A percentile compares a stretch with the other conserved stretches of the same genome.
Evolutionary conservation across 2,797 vertebrate genomes (phyloP).

Genomic region (Sitta carolinensis): DNA sequence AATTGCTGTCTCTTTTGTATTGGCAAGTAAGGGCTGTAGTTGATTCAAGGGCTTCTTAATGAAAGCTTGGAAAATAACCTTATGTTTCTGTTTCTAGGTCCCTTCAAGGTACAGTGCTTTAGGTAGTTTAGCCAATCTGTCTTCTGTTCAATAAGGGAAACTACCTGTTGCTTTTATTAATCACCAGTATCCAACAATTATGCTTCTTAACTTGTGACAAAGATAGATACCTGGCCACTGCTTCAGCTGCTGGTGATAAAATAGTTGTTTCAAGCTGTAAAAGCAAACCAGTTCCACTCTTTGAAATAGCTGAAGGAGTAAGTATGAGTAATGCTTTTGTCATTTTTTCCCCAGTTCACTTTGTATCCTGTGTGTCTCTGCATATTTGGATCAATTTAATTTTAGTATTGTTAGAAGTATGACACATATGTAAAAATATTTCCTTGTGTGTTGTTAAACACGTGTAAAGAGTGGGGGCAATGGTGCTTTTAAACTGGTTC

Average conservation of each 20-base stretch:
- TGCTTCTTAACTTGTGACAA: constrained; percentile 70
- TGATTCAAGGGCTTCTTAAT: neutral
- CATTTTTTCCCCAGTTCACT: no score
- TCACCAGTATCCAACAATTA: neutral
- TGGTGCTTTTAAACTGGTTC: neutral
- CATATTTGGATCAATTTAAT: neutral
- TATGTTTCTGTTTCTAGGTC: neutral
- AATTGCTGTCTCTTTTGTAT: neutral
- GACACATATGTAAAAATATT: neutral
- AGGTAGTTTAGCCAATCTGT: neutral
- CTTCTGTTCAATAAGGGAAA: neutral
- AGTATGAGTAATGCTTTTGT: constrained; percentile 65
- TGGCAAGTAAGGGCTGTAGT: neutral
- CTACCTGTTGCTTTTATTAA: neutral
- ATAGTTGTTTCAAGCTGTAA: constrained; percentile 93
- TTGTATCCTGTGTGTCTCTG: neutral
- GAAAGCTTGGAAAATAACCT: neutral
- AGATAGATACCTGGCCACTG: constrained; percentile 93
- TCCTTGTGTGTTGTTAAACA: neutral
- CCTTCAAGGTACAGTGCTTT: neutral
- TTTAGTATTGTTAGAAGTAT: neutral
- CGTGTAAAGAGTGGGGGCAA: neutral
- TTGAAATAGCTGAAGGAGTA: constrained; percentile 94
- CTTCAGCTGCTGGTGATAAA: constrained; percentile 92
- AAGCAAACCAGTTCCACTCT: constrained; percentile 84